Evolutionary conservation across 2,888 invertebrate genomes (phyloP).

Genomic region (Glaucopsyche alexis): DNA sequence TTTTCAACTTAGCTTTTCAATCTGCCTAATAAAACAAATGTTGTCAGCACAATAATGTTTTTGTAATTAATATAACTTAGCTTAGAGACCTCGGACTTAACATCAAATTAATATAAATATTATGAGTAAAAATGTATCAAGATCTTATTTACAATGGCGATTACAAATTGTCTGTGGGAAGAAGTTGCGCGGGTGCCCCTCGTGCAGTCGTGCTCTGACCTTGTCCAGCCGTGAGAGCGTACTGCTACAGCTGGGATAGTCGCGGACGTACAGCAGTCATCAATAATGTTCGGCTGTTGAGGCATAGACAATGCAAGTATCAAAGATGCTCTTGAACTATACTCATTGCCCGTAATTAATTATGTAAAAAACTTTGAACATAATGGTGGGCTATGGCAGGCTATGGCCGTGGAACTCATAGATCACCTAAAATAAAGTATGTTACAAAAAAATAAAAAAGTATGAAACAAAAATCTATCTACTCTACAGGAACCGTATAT

Average conservation of each 20-base stretch:
- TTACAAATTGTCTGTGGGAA: constrained; percentile 20
- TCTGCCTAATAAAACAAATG: no score
- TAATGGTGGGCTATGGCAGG: not conserved
- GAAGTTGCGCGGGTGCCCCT: not conserved
- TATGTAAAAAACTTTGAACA: not conserved
- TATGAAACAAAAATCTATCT: no score
- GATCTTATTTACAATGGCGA: constrained; percentile 12
- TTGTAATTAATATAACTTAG: not conserved
- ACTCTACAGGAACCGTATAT: no score
- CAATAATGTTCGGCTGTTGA: constrained; percentile 1
- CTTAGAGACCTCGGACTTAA: not conserved
- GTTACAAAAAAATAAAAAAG: no score
- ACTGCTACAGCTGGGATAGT: not conserved
- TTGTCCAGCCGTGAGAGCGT: constrained; percentile 8
- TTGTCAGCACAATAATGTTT: no score
- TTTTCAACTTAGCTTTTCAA: no score
- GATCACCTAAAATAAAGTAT: not conserved
- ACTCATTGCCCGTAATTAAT: not conserved
- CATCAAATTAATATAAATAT: not conserved
- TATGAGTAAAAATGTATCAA: constrained; percentile 8
- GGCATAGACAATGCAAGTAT: not conserved
- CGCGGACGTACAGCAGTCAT: not conserved
- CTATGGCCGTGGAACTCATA: not conserved
- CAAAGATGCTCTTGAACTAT: constrained; percentile 8
- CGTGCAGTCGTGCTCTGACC: not conserved